These are phyloP conservation scores for Ochotona princeps DNA, from an alignment of 2,113 vertebrate species.

Conservation along the genomic window DNA sequence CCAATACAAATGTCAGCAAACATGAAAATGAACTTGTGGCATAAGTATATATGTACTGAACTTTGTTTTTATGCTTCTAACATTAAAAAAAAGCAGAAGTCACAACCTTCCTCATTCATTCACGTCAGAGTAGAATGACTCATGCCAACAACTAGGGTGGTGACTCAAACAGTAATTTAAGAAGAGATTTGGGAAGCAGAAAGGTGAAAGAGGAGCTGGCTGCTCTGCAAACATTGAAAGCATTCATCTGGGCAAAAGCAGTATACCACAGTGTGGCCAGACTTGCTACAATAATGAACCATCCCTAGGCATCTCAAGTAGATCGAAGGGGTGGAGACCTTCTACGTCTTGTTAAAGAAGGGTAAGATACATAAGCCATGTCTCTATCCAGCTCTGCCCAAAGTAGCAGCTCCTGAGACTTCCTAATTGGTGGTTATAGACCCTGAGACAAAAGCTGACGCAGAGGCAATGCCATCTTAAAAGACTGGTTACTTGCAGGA, in stretches of 20 bases:
- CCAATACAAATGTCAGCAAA: conserved; percentile 32
- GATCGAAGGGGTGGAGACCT: background rate
- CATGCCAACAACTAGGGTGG: background rate
- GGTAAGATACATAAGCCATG: background rate
- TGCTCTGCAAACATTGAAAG: background rate
- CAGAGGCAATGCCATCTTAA: background rate
- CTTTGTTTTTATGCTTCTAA: background rate
- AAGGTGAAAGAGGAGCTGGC: background rate
- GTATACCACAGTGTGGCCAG: background rate
- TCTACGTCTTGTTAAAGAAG: background rate
- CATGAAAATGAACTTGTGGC: conserved; percentile 31
- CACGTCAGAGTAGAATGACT: conserved; percentile 57
- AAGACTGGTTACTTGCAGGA: background rate
- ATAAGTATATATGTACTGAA: background rate
- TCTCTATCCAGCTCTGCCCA: background rate
- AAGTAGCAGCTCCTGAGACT: background rate
- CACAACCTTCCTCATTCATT: background rate
- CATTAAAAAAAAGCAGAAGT: conserved; percentile 37
- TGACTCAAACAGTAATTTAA: conserved; percentile 58
- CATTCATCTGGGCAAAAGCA: background rate
- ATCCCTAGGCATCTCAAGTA: background rate
- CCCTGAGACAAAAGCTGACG: background rate
- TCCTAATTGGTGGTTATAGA: background rate
- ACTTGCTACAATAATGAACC: background rate
- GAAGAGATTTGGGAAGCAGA: background rate